Conservation (phyloP, 2,113 vertebrate species). For the Panurus biarmicus region DNA sequence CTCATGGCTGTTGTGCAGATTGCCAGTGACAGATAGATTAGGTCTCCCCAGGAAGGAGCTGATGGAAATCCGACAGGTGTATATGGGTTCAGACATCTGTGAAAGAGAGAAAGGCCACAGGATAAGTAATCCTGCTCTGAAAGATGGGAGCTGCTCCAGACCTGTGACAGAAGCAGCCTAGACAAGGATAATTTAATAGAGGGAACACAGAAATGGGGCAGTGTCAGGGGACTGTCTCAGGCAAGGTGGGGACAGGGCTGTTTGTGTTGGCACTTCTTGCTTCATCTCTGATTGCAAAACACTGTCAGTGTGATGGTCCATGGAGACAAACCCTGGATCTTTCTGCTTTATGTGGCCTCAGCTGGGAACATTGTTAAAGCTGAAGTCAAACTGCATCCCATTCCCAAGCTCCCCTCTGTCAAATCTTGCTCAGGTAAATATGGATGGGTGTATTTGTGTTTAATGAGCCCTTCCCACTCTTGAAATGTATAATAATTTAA, state of each 20-base stretch:
- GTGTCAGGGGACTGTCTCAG: neutral
- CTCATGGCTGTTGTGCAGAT: neutral
- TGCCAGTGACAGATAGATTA: neutral
- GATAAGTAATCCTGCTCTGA: neutral
- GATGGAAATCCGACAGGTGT: neutral
- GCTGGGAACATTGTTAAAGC: neutral
- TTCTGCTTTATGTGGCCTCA: neutral
- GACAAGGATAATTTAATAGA: neutral
- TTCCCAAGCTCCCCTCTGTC: neutral
- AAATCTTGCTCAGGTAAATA: neutral
- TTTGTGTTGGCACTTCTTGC: neutral
- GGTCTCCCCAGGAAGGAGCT: neutral
- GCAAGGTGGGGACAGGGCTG: neutral
- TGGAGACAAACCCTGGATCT: neutral
- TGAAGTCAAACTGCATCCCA: accelerated
- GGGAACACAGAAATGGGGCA: neutral
- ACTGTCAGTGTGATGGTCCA: neutral
- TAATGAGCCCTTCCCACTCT: neutral
- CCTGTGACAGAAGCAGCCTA: neutral
- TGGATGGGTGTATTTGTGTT: neutral
- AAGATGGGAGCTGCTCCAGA: neutral
- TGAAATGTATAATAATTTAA: neutral
- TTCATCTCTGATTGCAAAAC: neutral
- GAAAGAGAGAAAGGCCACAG: neutral
- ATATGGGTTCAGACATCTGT: neutral